Evolutionary conservation across 1,140 invertebrate genomes (phyloP).

Genomic region (Drosophila kohkoa): DNA sequence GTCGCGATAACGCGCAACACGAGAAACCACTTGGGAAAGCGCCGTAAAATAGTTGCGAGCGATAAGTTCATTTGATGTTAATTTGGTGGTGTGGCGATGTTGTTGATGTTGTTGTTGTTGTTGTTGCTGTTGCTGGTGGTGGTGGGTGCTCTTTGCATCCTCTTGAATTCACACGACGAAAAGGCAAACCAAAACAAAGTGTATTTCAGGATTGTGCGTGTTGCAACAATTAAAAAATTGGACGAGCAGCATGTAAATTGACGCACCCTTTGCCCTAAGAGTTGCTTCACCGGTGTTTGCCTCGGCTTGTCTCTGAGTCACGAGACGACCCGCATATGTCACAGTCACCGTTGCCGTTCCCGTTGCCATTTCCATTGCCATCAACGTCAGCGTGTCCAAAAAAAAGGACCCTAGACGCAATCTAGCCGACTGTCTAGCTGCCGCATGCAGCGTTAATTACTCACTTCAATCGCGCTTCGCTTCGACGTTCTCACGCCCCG

Average conservation of each 20-base stretch:
- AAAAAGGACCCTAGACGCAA: slow-evolving; percentile 68
- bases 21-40: slow-evolving; percentile 80
- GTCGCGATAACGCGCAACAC: slow-evolving; percentile 67
- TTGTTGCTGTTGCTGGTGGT: slow-evolving; percentile 20
- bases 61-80: slow-evolving; percentile 81
- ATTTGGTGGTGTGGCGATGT: slow-evolving; percentile 58
- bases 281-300: slow-evolving; percentile 41
- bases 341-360: slow-evolving; percentile 51
- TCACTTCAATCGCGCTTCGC: slow-evolving; percentile 66
- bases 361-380: slow-evolving; percentile 9
- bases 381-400: slow-evolving; percentile 22
- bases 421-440: slow-evolving; percentile 14
- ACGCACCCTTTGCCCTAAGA: slow-evolving; percentile 60
- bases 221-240: slow-evolving; percentile 80
- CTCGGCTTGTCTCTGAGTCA: slow-evolving; percentile 28
- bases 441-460: slow-evolving; percentile 81
- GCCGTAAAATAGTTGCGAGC: slow-evolving; percentile 79
- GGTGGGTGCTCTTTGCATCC: slow-evolving; percentile 53
- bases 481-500: slow-evolving; percentile 74
- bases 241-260: slow-evolving; percentile 65
- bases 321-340: slow-evolving; percentile 76
- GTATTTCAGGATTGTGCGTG: slow-evolving; percentile 62
- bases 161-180: slow-evolving; percentile 74
- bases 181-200: slow-evolving; percentile 76
- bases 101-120: slow-evolving; percentile 12